phyloP scores from a whole-genome alignment of 2,113 vertebrate genomes.

The Phycodurus eques region DNA sequence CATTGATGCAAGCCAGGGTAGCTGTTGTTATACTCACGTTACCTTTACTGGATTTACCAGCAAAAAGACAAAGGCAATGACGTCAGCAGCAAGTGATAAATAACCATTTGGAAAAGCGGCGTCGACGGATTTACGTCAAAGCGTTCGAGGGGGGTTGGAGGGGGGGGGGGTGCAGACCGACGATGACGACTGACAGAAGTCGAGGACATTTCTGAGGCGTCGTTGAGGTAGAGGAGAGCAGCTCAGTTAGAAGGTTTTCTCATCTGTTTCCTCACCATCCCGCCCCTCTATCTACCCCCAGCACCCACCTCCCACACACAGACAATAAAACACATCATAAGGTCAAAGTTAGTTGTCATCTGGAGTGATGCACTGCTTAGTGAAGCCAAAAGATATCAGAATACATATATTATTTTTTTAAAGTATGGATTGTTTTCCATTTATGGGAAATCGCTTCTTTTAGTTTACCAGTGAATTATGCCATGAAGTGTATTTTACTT shows the following conservation, averaged over 20 bases:
- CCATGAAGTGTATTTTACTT: not conserved
- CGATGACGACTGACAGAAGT: not conserved
- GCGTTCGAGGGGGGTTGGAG: not conserved
- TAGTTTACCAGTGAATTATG: not conserved
- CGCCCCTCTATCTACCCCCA: too few species aligned
- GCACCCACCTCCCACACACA: conserved; percentile 7
- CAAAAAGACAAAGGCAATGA: not conserved
- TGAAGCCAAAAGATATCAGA: conserved; percentile 1
- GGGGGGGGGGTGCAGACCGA: not conserved
- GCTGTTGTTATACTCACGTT: not conserved
- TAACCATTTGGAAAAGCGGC: not conserved
- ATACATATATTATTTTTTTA: not conserved
- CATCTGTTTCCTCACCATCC: conserved; percentile 7
- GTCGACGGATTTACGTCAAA: conserved; percentile 1
- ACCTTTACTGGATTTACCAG: not conserved
- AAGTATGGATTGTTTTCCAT: not conserved
- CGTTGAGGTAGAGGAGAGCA: conserved; percentile 23
- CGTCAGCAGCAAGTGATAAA: not conserved
- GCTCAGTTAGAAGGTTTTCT: conserved; percentile 14
- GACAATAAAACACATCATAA: conserved; percentile 45
- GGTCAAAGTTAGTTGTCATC: conserved; percentile 44
- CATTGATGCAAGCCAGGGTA: not conserved
- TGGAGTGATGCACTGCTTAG: conserved; percentile 42
- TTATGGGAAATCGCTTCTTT: not conserved
- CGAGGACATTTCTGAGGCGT: conserved; percentile 4